Base-by-base conservation (phyloP, 2,113 vertebrate genomes). In the Anguilla japonica region DNA sequence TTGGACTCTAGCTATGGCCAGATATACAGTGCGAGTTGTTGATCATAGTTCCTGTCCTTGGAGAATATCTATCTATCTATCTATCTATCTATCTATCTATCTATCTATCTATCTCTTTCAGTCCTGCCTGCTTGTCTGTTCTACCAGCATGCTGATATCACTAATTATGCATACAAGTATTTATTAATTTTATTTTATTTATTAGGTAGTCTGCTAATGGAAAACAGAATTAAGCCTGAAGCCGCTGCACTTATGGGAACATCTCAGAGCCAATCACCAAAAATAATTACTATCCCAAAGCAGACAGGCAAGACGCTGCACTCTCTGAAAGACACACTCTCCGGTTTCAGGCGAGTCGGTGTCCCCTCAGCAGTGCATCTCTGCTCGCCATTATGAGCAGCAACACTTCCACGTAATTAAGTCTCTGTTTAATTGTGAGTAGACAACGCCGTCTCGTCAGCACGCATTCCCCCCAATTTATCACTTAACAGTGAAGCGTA, bases 201-300 rank as follows among this genome's bases (percentile, higher is more conserved):
- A 96, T 96, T 96, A 93, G 95, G 95, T 96, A 95, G 90, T 90
- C 83, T 94, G 95, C 94, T 94, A 95, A 93, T 90, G 95, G 95
- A 94, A 95, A 94, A 95, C 92, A 91, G 94, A 94, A 93, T 91
- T 91, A 87, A 93, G 94, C 95, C 94, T 95, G 92, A 88, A 95
- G 94, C 94, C 93, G 87, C 92, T 92, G 92, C 93, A 93, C 95
- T 94, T 95, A 92, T 92, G 95, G 95, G 94, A 96, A 93, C 94
- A 89, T 94, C 95, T 95, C 94, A 93, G 90, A 94, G 94, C 93
- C 93, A 94, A 96, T 96, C 94, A 96, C 95, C 3, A 26, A 6
- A 95, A 96, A 96, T 95, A 96, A 96, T 96, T 96, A 96, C 93
- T 91, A 93, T 93, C 91, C 92, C 83, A 89, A 53, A 94, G 93